These are phyloP conservation scores for Colius striatus DNA, from an alignment of 2,113 vertebrate genomes.

Conservation along the genomic window DNA sequence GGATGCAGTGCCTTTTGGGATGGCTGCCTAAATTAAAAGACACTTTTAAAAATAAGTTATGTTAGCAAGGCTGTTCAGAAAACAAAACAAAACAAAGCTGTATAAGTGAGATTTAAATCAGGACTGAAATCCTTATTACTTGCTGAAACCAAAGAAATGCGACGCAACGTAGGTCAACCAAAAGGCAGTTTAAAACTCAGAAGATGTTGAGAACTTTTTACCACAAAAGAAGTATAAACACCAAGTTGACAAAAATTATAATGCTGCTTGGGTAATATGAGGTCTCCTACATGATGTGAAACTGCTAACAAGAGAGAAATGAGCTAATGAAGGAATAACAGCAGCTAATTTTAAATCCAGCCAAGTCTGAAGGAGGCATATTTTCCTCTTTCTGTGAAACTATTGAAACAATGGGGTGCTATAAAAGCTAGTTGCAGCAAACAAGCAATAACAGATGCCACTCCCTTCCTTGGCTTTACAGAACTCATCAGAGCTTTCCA, in stretches of 20 bases:
- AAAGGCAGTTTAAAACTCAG: background rate
- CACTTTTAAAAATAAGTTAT: background rate
- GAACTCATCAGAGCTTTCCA: background rate
- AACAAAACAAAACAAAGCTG: background rate
- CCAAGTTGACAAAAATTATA: background rate
- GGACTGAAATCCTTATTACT: background rate
- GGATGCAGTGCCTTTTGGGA: background rate
- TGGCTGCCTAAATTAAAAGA: background rate
- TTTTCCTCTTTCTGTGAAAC: background rate
- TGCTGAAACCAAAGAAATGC: background rate
- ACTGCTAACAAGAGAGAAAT: background rate
- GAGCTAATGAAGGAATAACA: background rate
- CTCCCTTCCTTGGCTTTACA: background rate
- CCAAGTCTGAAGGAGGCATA: slow-evolving; percentile 18
- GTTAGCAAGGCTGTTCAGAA: background rate
- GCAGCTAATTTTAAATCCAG: slow-evolving; percentile 17
- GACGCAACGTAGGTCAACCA: background rate
- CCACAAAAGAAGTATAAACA: background rate
- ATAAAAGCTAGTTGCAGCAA: background rate
- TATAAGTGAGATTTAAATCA: background rate
- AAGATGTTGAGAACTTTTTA: background rate
- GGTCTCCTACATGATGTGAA: background rate
- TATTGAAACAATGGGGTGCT: background rate
- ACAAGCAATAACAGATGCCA: slow-evolving; percentile 14
- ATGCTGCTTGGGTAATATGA: background rate